phyloP scores from a whole-genome alignment of 1,140 invertebrate genomes.

The Meloidogyne exigua region DNA sequence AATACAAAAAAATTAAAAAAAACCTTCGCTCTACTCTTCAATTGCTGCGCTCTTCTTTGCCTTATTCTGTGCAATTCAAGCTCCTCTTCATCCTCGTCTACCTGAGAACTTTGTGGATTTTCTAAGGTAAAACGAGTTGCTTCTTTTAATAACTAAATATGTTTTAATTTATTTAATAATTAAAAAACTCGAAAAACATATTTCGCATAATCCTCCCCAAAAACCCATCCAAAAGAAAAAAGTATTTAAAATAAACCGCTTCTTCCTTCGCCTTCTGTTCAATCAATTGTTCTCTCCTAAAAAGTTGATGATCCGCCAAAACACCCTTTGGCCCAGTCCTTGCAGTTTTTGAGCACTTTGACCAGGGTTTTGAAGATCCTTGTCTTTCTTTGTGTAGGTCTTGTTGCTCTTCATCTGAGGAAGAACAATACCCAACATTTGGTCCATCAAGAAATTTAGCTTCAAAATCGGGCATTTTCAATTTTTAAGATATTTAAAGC shows the following conservation, averaged over 20 bases:
- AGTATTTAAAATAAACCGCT: conserved; percentile 14
- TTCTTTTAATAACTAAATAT: conserved; percentile 39
- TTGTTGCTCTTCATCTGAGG: conserved; percentile 48
- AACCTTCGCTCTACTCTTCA: conserved; percentile 34
- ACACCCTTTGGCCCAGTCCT: conserved; percentile 52
- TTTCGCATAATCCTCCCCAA: too few relatives aligned
- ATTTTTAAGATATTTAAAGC: not conserved
- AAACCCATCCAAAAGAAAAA: not conserved
- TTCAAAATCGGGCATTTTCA: conserved; percentile 45
- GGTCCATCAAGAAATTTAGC: conserved; percentile 52
- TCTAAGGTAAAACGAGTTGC: conserved; percentile 47
- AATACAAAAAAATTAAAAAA: not conserved
- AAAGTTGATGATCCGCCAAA: conserved; percentile 41
- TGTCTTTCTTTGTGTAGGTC: not conserved
- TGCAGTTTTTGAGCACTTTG: not conserved
- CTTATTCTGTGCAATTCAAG: conserved; percentile 42
- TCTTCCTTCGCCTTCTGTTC: conserved; percentile 14
- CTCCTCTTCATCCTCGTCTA: conserved; percentile 41
- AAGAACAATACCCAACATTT: conserved; percentile 47
- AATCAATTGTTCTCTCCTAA: conserved; percentile 13
- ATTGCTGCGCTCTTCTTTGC: conserved; percentile 31
- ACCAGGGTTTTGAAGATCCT: not conserved
- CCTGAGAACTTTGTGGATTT: not conserved
- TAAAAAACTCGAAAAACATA: too few relatives aligned
- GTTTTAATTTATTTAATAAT: too few relatives aligned